Evolutionary conservation across 2,797 vertebrate species (phyloP).

Genomic region (Myoxocephalus aenaeus): DNA sequence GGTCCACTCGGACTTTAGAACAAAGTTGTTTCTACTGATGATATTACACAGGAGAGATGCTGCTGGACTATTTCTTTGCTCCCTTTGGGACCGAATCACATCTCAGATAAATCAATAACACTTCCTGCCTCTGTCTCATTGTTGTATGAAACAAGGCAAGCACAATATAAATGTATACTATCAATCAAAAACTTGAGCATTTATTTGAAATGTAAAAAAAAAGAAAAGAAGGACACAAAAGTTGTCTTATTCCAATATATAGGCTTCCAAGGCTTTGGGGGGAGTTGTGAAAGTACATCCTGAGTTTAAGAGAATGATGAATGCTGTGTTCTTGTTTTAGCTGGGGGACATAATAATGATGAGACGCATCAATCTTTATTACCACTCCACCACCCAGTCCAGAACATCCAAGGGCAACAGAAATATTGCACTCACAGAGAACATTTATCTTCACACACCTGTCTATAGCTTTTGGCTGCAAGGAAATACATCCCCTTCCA

Average conservation of each 20-base stretch:
- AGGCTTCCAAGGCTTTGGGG: slow-evolving; percentile 38
- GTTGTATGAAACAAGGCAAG: slow-evolving; percentile 44
- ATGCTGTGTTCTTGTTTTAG: slow-evolving; percentile 68
- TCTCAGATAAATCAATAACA: slow-evolving; percentile 58
- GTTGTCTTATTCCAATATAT: slow-evolving; percentile 45
- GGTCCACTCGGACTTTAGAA: slow-evolving; percentile 18
- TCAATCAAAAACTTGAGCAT: slow-evolving; percentile 47
- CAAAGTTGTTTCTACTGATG: slow-evolving; percentile 28
- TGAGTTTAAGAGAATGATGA: slow-evolving; percentile 73
- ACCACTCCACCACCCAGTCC: slow-evolving; percentile 54
- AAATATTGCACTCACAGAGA: slow-evolving; percentile 67
- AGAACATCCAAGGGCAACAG: slow-evolving; percentile 77
- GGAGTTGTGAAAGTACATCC: slow-evolving; percentile 57
- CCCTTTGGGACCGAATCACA: slow-evolving; percentile 41
- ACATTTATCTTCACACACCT: slow-evolving; percentile 69
- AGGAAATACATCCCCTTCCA: background rate
- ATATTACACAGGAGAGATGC: slow-evolving; percentile 11
- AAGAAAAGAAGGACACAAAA: background rate
- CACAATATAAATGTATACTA: slow-evolving; percentile 38
- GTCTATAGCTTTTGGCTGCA: slow-evolving; percentile 33
- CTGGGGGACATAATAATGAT: slow-evolving; percentile 74
- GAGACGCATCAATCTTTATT: slow-evolving; percentile 79
- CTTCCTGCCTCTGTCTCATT: slow-evolving; percentile 24
- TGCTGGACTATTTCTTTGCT: slow-evolving; percentile 25
- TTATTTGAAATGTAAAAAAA: slow-evolving; percentile 48